Evolutionary conservation across 2,113 vertebrate species (phyloP), one percentile per base, ranked within the genome.

Genomic region (Gasterosteus aculeatus): DNA sequence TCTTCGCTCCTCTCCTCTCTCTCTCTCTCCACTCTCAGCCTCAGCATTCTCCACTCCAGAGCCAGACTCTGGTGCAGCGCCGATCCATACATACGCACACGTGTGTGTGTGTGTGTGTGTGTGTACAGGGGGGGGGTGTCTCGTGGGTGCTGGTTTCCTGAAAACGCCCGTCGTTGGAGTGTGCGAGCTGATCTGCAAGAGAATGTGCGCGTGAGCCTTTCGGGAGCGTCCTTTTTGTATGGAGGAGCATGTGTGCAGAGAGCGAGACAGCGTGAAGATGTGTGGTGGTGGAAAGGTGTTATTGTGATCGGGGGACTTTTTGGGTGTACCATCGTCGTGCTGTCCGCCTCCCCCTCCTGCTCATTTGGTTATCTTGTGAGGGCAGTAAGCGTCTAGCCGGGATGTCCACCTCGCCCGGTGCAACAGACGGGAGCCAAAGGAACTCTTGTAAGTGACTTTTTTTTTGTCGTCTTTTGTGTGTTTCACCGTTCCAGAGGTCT

Each of bases 371-470:
- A 49, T 80, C 65, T 62, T 15, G 75, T 68, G 69, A 89, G 85
- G 85, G 84, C 56, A 63, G 58, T 84, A 47, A 80, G 44, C 84
- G 54, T 78, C 85, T 83, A 65, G 84, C 86, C 71, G 87, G 88
- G 89, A 93, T 93, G 92, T 90, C 91, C 78, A 90, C 87, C 54
- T 81, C 87, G 14, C 81, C 88, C 39, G 85, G 72, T 65, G 54
- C 86, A 57, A 82, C 85, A 72, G 89, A 93, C 33, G 81, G 82
- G 64, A 93, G 86, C 83, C 91, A 91, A 49, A 91, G 86, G 86
- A 90, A 90, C 88, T 92, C 92, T 61, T 80, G 92, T 93, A 77
- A 92, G 92, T 88, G 41, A 75, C 77, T 82, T 66, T 70, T 67
- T 29, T 56, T 42, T 18, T 16, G 10, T 54, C 38, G 66, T 72